A percentile compares a stretch with the other conserved stretches of the same genome.
Evolutionary conservation across 2,113 vertebrate species (phyloP).

Genomic region (Potamarius usumacintae): DNA sequence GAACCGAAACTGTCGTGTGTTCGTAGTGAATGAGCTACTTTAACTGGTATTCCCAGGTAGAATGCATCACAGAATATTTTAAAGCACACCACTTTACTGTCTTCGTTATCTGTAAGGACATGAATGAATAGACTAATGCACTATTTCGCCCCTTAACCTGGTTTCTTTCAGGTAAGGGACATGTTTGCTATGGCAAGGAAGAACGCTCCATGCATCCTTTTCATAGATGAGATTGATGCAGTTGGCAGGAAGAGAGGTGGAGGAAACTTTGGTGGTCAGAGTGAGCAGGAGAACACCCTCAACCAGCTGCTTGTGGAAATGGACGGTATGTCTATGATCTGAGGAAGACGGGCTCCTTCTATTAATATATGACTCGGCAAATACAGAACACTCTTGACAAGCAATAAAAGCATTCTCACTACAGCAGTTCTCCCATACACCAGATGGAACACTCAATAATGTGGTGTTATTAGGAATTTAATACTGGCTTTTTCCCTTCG

Average conservation of each 20-base stretch:
- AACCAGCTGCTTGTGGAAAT: conserved; percentile 74
- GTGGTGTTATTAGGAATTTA: too few relatives aligned
- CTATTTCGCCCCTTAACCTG: background rate
- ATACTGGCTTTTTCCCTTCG: background rate
- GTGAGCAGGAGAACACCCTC: conserved; percentile 73
- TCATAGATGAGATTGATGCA: conserved; percentile 75
- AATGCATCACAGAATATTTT: background rate
- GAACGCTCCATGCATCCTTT: conserved; percentile 73
- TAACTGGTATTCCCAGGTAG: background rate
- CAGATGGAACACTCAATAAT: background rate
- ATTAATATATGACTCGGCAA: background rate
- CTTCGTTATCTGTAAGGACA: background rate
- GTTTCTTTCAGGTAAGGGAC: conserved; percentile 67
- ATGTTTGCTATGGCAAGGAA: conserved; percentile 72
- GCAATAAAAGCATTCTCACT: background rate
- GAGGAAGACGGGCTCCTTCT: background rate
- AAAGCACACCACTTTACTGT: background rate
- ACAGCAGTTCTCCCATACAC: background rate
- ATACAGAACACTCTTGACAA: background rate
- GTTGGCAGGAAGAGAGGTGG: conserved; percentile 67
- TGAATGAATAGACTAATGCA: background rate
- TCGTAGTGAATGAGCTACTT: background rate
- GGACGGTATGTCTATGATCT: conserved; percentile 62
- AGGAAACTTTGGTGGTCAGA: conserved; percentile 69
- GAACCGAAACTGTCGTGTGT: background rate